Conservation (phyloP, 2,113 vertebrate genomes). For the Eretmochelys imbricata region DNA sequence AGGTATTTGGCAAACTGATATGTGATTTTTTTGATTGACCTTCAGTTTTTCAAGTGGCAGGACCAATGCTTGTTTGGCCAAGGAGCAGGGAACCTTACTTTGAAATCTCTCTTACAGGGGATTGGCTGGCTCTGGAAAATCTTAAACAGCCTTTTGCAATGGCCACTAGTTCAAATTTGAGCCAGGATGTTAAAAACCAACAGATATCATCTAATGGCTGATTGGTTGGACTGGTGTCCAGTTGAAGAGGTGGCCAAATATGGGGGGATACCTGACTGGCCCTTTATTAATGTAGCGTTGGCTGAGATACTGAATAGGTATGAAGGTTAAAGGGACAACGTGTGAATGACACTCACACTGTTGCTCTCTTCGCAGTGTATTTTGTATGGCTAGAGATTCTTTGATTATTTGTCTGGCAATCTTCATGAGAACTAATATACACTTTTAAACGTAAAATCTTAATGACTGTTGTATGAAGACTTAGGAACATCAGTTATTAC, state of each 20-base stretch:
- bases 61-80: background rate
- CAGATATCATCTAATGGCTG: background rate
- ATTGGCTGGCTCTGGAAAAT: background rate
- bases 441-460: background rate
- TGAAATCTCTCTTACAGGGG: background rate
- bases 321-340: background rate
- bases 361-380: background rate
- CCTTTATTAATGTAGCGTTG: background rate
- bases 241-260: rapidly evolving
- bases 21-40: background rate
- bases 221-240: background rate
- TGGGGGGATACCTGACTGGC: background rate
- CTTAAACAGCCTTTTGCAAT: background rate
- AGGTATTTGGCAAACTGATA: background rate
- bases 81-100: rapidly evolving
- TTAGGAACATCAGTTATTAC: background rate
- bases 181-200: background rate
- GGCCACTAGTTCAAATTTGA: background rate
- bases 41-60: background rate
- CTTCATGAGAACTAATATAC: background rate
- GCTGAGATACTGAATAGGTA: background rate
- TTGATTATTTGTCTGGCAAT: background rate
- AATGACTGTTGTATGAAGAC: background rate
- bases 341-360: background rate
- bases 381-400: background rate